phyloP scores from a whole-genome alignment of 2,888 invertebrate genomes.

The Mesoligia furuncula region DNA sequence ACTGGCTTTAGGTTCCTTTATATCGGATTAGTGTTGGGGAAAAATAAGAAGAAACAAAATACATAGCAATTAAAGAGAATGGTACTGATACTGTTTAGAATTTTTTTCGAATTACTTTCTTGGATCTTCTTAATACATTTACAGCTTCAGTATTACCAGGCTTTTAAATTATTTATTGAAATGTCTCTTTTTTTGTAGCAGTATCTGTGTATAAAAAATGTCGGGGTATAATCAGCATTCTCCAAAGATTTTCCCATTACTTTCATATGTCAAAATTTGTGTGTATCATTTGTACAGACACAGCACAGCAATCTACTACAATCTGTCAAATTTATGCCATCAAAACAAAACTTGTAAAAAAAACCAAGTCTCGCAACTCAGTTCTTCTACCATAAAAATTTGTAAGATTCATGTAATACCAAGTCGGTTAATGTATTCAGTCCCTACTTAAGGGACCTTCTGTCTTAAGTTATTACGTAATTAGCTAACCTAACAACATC shows the following conservation, averaged over 20 bases:
- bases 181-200: not conserved
- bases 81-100: not conserved
- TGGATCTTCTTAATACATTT: not conserved
- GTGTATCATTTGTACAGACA: not conserved
- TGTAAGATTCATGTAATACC: no score
- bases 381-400: no score
- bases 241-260: not conserved
- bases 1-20: constrained; percentile 65
- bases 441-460: no score
- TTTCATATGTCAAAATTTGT: not conserved
- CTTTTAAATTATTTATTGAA: not conserved
- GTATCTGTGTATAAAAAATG: not conserved
- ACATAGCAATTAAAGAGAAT: constrained; percentile 42
- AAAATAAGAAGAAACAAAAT: constrained; percentile 44
- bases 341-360: no score
- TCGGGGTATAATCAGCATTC: not conserved
- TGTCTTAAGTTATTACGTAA: no score
- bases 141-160: not conserved
- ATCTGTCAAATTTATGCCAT: no score
- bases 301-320: no score
- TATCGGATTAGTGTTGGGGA: constrained; percentile 53
- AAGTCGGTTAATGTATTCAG: no score
- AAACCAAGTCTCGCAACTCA: no score
- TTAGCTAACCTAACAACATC: no score
- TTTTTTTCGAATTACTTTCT: constrained; percentile 14